Conservation (phyloP, 2,888 invertebrate genomes). For the Sinohyriopsis cumingii region DNA sequence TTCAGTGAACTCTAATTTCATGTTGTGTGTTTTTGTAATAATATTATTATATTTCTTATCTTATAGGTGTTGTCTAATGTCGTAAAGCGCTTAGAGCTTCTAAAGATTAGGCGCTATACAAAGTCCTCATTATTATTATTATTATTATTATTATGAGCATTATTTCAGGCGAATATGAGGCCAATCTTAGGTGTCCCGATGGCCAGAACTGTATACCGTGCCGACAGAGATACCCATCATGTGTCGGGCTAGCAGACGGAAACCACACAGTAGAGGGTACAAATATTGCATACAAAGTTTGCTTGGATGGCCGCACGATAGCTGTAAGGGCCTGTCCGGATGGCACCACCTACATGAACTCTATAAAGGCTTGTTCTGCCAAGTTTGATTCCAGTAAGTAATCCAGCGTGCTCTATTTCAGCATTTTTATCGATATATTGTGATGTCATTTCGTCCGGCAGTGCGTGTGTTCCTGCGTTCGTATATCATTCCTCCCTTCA, state of each 20-base stretch:
- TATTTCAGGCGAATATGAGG: slow-evolving; percentile 43
- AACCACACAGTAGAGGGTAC: slow-evolving; percentile 41
- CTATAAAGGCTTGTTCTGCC: slow-evolving; percentile 29
- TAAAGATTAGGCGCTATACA: too few relatives aligned
- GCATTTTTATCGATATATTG: too few relatives aligned
- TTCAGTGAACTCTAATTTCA: too few relatives aligned
- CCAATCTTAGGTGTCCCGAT: slow-evolving; percentile 38
- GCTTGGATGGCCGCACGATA: slow-evolving; percentile 45
- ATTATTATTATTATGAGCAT: too few relatives aligned
- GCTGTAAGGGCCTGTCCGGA: slow-evolving; percentile 41
- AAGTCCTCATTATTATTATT: too few relatives aligned
- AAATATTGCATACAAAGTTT: slow-evolving; percentile 45
- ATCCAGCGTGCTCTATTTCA: background rate
- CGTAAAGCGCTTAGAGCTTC: too few relatives aligned
- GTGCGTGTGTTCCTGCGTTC: too few relatives aligned
- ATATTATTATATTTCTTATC: too few relatives aligned
- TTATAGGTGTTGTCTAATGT: too few relatives aligned
- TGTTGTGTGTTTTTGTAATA: too few relatives aligned
- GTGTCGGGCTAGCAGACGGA: slow-evolving; percentile 47
- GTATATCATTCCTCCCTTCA: too few relatives aligned
- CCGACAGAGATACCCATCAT: slow-evolving; percentile 37
- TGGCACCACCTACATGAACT: slow-evolving; percentile 42
- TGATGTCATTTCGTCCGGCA: too few relatives aligned
- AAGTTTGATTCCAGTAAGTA: slow-evolving; percentile 39
- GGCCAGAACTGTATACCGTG: slow-evolving; percentile 41